Evolutionary conservation across 2,113 vertebrate species (phyloP), one percentile per base, ranked within the genome.

Genomic region (Charadrius vociferus): DNA sequence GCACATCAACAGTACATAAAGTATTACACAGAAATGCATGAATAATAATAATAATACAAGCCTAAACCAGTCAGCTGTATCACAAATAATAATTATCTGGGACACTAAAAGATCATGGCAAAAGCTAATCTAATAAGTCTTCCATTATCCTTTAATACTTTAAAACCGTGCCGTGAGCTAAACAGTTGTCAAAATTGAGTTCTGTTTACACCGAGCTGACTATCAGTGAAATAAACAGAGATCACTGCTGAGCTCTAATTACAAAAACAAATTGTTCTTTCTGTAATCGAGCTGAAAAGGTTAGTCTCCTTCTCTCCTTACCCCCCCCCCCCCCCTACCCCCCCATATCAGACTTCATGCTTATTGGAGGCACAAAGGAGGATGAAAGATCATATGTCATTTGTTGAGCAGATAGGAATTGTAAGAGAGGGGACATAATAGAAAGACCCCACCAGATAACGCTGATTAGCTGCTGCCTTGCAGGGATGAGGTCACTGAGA

Each of bases 121-220:
- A 98, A 97, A 97, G 97, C 96, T 98, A 98, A 98, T 98, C 98
- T 98, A 98, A 98, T 98, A 98, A 98, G 97, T 97, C 97, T 98
- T 95, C 90, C 96, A 95, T 98, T 98, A 98, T 98, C 91, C 95
- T 96, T 96, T 98, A 97, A 98, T 98, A 97, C 96, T 98, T 98
- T 97, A 98, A 96, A 97, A 98, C 96, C 97, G 90, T 96, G 97
- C 97, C 93, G 78, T 97, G 93, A 98, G 97, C 98, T 97, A 98
- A 98, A 96, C 86, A 95, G 96, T 98, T 98, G 96, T 98, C 97
- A 98, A 94, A 98, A 97, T 53, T 93, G 89, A 98, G 89, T 89
- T 96, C 95, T 98, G 89, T 97, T 98, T 98, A 97, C 95, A 94
- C 52, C 30, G 26, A 96, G 95, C 79, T 83, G 90, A 97, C 94